phyloP scores from a whole-genome alignment of 1,140 invertebrate species.

The Pseudomyrmex concolor region DNA sequence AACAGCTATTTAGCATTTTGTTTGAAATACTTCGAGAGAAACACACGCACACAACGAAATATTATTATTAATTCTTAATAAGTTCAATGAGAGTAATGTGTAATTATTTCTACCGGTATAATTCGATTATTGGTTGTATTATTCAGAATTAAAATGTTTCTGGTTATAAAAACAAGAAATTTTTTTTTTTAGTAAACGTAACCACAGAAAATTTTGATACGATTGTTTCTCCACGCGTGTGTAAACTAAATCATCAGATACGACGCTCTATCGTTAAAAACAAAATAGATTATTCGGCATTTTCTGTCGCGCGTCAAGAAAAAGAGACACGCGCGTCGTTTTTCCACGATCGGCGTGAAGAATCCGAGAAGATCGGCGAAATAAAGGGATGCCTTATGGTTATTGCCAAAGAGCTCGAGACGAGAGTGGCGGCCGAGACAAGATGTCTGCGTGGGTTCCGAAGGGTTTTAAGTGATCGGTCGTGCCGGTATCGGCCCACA shows the following conservation, averaged over 20 bases:
- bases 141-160: background rate
- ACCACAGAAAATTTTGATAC: too few species aligned
- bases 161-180: too few species aligned
- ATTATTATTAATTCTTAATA: background rate
- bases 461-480: slow-evolving; percentile 78
- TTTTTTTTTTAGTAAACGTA: too few species aligned
- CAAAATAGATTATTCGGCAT: too few species aligned
- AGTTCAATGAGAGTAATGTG: background rate
- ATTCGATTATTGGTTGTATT: background rate
- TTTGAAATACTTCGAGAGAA: background rate
- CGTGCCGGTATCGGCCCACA: slow-evolving; percentile 72
- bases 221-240: too few species aligned
- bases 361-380: slow-evolving; percentile 47
- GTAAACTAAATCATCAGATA: too few species aligned
- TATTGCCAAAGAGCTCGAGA: slow-evolving; percentile 73
- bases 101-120: background rate
- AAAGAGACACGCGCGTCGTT: slow-evolving; percentile 22
- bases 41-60: background rate
- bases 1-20: slow-evolving; percentile 22
- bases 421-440: slow-evolving; percentile 72
- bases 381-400: slow-evolving; percentile 81
- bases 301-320: slow-evolving; percentile 13
- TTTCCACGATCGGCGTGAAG: background rate
- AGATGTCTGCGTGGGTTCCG: slow-evolving; percentile 83
- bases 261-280: too few species aligned